Percentiles rank a stretch among this genome's conserved stretches.
Conservation (phyloP, 2,888 invertebrate species). For the Dysmachus trigonus region DNA sequence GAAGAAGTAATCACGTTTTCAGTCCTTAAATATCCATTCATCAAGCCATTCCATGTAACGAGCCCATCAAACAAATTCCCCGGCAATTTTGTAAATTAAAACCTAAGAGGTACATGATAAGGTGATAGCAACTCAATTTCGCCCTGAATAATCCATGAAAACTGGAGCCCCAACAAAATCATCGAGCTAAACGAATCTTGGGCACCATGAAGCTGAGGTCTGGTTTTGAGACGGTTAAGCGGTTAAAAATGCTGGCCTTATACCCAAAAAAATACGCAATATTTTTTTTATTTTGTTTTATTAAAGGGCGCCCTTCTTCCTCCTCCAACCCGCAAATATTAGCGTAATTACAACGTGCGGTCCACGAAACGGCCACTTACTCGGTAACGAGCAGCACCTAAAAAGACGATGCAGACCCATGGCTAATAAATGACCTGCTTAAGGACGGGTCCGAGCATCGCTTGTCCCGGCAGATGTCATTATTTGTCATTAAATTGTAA, state of each 20-base stretch:
- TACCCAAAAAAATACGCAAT: not conserved
- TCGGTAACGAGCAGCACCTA: constrained; percentile 3
- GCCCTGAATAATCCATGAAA: not conserved
- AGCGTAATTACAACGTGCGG: constrained; percentile 13
- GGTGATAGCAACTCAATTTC: constrained; percentile 34
- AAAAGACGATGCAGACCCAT: not conserved
- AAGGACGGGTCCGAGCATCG: not conserved
- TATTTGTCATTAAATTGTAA: constrained; percentile 48
- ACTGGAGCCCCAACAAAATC: not conserved
- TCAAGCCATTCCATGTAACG: not conserved
- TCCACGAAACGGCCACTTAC: constrained; percentile 16
- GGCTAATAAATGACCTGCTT: constrained; percentile 35
- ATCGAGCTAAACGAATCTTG: not conserved
- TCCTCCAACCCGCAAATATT: not conserved
- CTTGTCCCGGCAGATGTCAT: constrained; percentile 41
- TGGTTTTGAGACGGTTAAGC: not conserved
- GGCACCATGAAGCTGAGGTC: not conserved
- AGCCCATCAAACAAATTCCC: not conserved
- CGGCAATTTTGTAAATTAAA: not conserved
- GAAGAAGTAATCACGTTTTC: not conserved
- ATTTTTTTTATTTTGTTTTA: not conserved
- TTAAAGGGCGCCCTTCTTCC: not conserved
- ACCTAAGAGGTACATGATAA: constrained; percentile 9
- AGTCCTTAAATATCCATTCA: not conserved
- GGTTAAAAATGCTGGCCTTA: not conserved